Percentiles rank a stretch among this genome's conserved stretches.
Evolutionary conservation across 37 sponge, comb jelly and placozoan genomes (phyloP).

Genomic region (Chondrosia reniformis): DNA sequence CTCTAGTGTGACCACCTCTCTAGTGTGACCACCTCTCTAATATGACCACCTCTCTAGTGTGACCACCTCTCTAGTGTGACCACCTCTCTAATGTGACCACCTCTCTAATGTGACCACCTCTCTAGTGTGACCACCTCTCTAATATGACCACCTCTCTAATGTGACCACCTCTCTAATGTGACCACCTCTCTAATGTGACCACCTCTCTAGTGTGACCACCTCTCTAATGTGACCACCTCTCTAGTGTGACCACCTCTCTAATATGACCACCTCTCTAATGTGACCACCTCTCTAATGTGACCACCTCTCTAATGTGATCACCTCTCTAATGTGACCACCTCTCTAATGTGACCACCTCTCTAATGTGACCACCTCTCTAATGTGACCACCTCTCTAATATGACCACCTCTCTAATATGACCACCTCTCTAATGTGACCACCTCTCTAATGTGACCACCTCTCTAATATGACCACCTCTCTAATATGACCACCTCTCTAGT

Average conservation of each 20-base stretch:
- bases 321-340: neutral
- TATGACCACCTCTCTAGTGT: too few relatives aligned
- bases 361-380: neutral
- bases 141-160: neutral
- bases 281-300: neutral
- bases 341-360: neutral
- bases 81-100: neutral
- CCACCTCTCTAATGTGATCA: slow-evolving; percentile 23
- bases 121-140: neutral
- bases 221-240: neutral
- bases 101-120: too few relatives aligned
- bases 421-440: neutral
- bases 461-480: too few relatives aligned
- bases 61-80: neutral
- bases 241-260: too few relatives aligned
- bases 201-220: neutral
- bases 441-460: too few relatives aligned
- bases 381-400: too few relatives aligned
- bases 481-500: neutral
- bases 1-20: neutral
- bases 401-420: neutral
- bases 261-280: neutral
- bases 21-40: neutral
- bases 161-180: slow-evolving; percentile 2
- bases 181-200: too few relatives aligned